Percentiles rank a stretch among this genome's conserved stretches.
Conservation (phyloP, 2,888 invertebrate genomes). For the Galerucella calmariensis region DNA sequence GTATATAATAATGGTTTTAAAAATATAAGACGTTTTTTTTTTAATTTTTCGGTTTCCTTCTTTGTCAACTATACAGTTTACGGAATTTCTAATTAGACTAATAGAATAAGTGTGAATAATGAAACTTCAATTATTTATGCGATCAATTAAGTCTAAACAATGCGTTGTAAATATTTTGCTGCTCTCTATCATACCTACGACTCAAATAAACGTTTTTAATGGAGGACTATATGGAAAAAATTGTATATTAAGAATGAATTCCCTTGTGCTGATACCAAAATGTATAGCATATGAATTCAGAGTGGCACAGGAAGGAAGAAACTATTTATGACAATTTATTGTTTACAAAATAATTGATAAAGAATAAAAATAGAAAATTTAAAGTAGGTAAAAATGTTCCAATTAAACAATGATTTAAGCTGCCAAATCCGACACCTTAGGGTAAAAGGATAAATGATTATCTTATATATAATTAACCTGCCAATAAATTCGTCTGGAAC, state of each 20-base stretch:
- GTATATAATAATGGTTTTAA: slow-evolving; percentile 58
- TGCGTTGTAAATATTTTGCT: background rate
- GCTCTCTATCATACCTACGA: background rate
- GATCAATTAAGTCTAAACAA: background rate
- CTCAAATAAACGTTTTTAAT: background rate
- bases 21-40: slow-evolving; percentile 55
- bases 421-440: too few relatives aligned
- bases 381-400: too few relatives aligned
- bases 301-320: too few relatives aligned
- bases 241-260: background rate
- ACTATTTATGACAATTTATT: too few relatives aligned
- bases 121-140: slow-evolving; percentile 1
- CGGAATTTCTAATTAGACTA: slow-evolving; percentile 31
- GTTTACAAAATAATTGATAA: too few relatives aligned
- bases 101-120: slow-evolving; percentile 31
- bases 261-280: too few relatives aligned
- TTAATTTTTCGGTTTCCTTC: slow-evolving; percentile 51
- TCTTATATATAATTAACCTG: too few relatives aligned
- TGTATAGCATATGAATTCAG: too few relatives aligned
- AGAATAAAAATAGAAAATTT: too few relatives aligned
- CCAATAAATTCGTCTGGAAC: too few relatives aligned
- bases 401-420: too few relatives aligned
- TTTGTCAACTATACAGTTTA: slow-evolving; percentile 27
- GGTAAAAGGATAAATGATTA: too few relatives aligned
- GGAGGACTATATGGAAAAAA: background rate